phyloP scores from a whole-genome alignment of 1,140 invertebrate species.

The Charaxes varanes region DNA sequence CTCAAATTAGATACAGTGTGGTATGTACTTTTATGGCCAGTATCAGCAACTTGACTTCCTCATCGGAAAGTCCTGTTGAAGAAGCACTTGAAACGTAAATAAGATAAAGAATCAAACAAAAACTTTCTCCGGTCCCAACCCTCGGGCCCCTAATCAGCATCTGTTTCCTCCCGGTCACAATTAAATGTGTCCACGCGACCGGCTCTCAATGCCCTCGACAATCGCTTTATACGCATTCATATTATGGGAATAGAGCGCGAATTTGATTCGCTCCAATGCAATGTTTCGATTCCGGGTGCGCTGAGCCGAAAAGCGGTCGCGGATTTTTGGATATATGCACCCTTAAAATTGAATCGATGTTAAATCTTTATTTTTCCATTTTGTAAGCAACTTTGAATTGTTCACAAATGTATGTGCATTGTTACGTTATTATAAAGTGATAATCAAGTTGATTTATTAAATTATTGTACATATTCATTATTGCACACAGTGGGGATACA shows the following conservation, averaged over 20 bases:
- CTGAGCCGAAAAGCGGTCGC: constrained; percentile 24
- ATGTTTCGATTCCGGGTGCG: constrained; percentile 30
- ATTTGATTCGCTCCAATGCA: constrained; percentile 33
- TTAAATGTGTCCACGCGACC: constrained; percentile 45
- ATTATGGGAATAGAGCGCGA: constrained; percentile 27
- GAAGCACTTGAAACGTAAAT: constrained; percentile 2
- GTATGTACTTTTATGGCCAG: no score
- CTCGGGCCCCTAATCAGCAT: constrained; percentile 20
- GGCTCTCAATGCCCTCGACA: constrained; percentile 33
- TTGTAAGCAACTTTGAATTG: no score
- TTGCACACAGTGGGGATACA: no score
- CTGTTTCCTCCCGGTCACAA: constrained; percentile 33
- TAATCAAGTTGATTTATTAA: no score
- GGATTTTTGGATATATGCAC: constrained; percentile 16
- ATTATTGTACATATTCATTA: no score
- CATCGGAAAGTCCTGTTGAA: no score
- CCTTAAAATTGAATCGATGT: no score
- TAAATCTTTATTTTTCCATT: no score
- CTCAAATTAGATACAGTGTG: no score
- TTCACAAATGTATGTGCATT: no score
- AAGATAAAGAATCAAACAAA: constrained; percentile 4
- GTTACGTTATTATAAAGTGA: no score
- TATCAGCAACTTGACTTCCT: no score
- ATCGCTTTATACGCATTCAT: constrained; percentile 23
- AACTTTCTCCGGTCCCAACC: constrained; percentile 13